Conservation (phyloP, 2,888 invertebrate species). For the Sphecodes monilicornis region DNA sequence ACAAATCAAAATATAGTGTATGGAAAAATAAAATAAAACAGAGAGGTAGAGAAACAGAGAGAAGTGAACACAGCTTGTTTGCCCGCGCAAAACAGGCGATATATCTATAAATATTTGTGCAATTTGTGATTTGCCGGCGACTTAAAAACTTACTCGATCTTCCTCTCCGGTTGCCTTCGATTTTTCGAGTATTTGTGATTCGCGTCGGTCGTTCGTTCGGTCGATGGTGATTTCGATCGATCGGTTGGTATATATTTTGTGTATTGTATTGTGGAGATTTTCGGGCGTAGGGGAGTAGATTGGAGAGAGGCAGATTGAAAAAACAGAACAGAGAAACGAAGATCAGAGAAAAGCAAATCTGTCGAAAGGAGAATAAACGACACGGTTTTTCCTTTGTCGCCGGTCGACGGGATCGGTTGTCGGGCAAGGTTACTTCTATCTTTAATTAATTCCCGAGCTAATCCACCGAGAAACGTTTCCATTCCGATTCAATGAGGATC, state of each 20-base stretch:
- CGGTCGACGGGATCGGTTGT: neutral
- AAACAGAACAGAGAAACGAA: constrained; percentile 78
- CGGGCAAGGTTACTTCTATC: neutral
- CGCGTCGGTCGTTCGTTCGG: constrained; percentile 80
- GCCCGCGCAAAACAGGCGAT: constrained; percentile 64
- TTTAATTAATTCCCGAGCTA: neutral
- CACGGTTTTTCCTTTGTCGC: neutral
- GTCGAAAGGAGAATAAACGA: constrained; percentile 62
- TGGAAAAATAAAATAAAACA: constrained; percentile 42
- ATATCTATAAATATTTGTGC: constrained; percentile 35
- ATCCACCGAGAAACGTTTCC: neutral
- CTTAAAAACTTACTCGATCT: constrained; percentile 87
- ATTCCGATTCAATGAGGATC: neutral
- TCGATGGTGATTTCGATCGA: constrained; percentile 76
- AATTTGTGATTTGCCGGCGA: constrained; percentile 26
- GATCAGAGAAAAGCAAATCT: constrained; percentile 77
- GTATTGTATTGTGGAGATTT: constrained; percentile 75
- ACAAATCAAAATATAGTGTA: constrained; percentile 17
- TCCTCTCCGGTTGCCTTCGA: constrained; percentile 88
- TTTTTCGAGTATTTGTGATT: constrained; percentile 83
- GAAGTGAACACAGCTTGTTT: constrained; percentile 48
- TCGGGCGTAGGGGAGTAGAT: constrained; percentile 62
- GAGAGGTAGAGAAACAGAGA: constrained; percentile 56
- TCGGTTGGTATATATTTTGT: constrained; percentile 77
- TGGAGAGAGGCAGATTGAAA: constrained; percentile 73